These are phyloP conservation scores for Enoplosus armatus DNA, from an alignment of 2,797 vertebrate species.

Conservation along the genomic window DNA sequence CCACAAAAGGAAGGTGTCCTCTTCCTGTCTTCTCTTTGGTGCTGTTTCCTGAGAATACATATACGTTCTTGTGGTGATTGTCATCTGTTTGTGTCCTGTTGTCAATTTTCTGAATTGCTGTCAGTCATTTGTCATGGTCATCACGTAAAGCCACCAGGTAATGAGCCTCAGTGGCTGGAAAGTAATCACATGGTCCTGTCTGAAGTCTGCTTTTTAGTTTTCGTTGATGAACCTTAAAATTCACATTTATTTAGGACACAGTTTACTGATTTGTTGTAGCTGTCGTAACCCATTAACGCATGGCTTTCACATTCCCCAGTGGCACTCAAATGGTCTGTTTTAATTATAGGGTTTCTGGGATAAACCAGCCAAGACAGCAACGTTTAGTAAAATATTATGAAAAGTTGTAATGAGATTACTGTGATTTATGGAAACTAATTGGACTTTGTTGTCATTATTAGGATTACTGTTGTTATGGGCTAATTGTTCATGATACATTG, in stretches of 20 bases:
- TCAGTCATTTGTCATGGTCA: constrained; percentile 39
- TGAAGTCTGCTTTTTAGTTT: constrained; percentile 2
- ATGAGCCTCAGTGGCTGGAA: constrained; percentile 29
- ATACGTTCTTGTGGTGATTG: constrained; percentile 31
- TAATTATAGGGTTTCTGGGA: constrained; percentile 37
- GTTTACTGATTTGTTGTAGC: constrained; percentile 18
- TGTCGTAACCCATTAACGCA: constrained; percentile 24
- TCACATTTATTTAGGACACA: constrained; percentile 24
- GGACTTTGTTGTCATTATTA: constrained; percentile 60
- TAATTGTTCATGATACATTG: constrained; percentile 44
- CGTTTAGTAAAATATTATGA: constrained; percentile 38
- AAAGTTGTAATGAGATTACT: constrained; percentile 45
- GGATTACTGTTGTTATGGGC: constrained; percentile 26
- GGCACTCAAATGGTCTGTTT: constrained; percentile 19
- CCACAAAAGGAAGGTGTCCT: constrained; percentile 10
- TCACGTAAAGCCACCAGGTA: constrained; percentile 33
- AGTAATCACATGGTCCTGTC: constrained; percentile 3
- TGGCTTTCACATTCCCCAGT: constrained; percentile 36
- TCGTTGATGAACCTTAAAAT: constrained; percentile 31
- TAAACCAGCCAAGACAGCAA: constrained; percentile 37
- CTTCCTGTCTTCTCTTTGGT: constrained; percentile 12
- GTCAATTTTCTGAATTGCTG: constrained; percentile 46
- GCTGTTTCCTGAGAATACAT: constrained; percentile 38
- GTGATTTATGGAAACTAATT: constrained; percentile 67
- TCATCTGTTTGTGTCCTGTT: constrained; percentile 36